Evolutionary conservation across 2,113 vertebrate species (phyloP).

Genomic region (Synodontis membranacea): DNA sequence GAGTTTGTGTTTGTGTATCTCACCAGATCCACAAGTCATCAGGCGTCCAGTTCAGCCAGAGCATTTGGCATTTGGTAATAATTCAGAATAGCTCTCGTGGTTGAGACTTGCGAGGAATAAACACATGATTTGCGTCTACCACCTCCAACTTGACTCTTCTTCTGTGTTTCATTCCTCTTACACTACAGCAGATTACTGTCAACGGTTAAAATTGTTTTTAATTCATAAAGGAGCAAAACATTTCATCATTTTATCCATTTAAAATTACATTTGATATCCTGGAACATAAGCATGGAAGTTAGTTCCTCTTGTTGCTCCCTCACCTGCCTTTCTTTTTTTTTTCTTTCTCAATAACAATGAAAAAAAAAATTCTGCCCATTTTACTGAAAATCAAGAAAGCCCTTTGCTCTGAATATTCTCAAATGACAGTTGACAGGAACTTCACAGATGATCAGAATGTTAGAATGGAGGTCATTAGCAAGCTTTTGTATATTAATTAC

Average conservation of each 20-base stretch:
- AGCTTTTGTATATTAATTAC: too few species aligned
- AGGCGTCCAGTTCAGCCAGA: constrained; percentile 34
- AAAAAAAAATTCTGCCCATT: too few species aligned
- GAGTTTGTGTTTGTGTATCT: constrained; percentile 18
- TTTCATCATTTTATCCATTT: not conserved
- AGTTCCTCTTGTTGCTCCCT: not conserved
- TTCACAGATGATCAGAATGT: not conserved
- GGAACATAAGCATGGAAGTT: not conserved
- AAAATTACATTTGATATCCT: not conserved
- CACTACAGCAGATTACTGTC: not conserved
- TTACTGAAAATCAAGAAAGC: not conserved
- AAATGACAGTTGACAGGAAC: not conserved
- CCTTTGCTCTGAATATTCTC: not conserved
- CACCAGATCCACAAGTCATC: constrained; percentile 36
- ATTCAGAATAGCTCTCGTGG: not conserved
- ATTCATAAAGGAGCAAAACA: not conserved
- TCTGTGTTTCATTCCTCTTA: not conserved
- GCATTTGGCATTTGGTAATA: constrained; percentile 3
- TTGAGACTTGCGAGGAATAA: not conserved
- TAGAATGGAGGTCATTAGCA: too few species aligned
- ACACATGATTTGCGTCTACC: not conserved
- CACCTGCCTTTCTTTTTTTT: too few species aligned
- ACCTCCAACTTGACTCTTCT: not conserved
- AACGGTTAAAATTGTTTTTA: not conserved
- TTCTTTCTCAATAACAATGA: too few species aligned